phyloP scores from a whole-genome alignment of 2,113 vertebrate genomes.

The Vulpes vulpes region DNA sequence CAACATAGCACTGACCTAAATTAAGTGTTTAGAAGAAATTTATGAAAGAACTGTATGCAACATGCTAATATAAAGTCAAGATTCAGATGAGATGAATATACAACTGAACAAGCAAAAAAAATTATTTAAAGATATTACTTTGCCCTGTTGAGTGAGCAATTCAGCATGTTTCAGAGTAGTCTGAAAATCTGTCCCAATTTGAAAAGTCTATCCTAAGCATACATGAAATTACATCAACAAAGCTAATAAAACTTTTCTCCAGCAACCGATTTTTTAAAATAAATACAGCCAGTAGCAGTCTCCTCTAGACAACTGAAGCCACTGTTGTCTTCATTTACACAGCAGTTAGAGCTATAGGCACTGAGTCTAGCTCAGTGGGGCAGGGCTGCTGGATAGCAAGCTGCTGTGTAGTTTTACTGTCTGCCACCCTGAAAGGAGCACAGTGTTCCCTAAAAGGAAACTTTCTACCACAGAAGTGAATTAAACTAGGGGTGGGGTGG shows the following conservation, averaged over 20 bases:
- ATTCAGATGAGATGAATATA: neutral
- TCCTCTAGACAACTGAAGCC: neutral
- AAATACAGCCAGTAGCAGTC: neutral
- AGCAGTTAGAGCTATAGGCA: neutral
- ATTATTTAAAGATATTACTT: neutral
- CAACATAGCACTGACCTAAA: neutral
- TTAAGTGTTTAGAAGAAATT: neutral
- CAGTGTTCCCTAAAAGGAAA: conserved; percentile 37
- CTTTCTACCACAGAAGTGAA: neutral
- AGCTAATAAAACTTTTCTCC: conserved; percentile 25
- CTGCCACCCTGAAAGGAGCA: neutral
- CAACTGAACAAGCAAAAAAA: neutral
- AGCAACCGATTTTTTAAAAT: neutral
- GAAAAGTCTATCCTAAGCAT: neutral
- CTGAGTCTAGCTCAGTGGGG: neutral
- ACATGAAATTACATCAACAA: neutral
- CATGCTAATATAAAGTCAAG: neutral
- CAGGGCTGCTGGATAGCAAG: neutral
- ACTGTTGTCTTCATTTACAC: neutral
- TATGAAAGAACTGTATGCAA: neutral
- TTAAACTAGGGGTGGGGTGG: neutral
- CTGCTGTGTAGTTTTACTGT: neutral
- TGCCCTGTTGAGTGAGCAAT: neutral
- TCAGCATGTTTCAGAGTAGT: neutral
- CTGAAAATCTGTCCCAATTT: neutral